Evolutionary conservation across 2,888 invertebrate genomes (phyloP), one percentile per base, ranked within the genome.

Genomic region (Tetragonisca angustula): DNA sequence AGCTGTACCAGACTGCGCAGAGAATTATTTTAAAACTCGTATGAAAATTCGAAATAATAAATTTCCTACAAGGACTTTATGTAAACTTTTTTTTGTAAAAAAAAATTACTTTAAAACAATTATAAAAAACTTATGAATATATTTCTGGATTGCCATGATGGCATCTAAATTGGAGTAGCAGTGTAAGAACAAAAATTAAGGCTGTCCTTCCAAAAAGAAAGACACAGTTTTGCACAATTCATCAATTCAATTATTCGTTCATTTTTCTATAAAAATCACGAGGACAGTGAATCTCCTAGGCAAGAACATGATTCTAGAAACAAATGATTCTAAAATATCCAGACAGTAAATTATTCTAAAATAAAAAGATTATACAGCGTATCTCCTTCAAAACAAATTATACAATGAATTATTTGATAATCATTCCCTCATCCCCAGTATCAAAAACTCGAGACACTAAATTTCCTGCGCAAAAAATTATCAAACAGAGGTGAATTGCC

Each of bases 181-280:
- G 36, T 36, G 4, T 36, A 36, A 4, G 6, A 36, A 36, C 5
- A 36, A 36, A 6, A 36, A 36, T 36, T 36, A 6, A 36, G 6
- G 36, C 36, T 36, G 6, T 36, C 4, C 5, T 36, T 36, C 9
- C 9, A 9, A 36, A 36, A n/a, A 56, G n/a, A 13, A 56, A 56
- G n/a, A n/a, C 21, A 56, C 21, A 13, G n/a, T n/a, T n/a, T 32
- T 32, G 32, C 32, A 32, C 32, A 32, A 32, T 4, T 32, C 32
- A 32, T 32, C 32, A 4, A 4, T 32, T 56, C 56, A n/a, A 56
- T 13, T n/a, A n/a, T n/a, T 5, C 2, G 0, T 0, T 0, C n/a
- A 5, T 5, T 13, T 13, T n/a, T 1, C 13, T 56, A n/a, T 2
- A n/a, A 49, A 49, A 13, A 36, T 36, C 36, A 36, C 36, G 0